Evolutionary conservation across 2,888 invertebrate species (phyloP).

Genomic region (Ophion costatus): DNA sequence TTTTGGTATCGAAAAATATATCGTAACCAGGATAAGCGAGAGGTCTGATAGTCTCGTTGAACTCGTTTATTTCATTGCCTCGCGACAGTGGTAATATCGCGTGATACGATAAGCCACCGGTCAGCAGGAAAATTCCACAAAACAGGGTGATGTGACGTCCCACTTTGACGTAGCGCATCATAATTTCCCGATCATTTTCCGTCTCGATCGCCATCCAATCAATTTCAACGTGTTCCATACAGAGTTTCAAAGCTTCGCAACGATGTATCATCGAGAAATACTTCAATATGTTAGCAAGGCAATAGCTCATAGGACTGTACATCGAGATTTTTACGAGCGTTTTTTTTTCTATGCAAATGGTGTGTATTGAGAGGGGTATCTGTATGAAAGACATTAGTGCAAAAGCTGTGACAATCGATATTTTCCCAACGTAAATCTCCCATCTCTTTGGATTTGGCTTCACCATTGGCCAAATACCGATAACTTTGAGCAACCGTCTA

Average conservation of each 20-base stretch:
- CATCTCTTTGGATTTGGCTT: background rate
- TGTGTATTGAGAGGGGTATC: slow-evolving; percentile 39
- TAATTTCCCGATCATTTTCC: background rate
- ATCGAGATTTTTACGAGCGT: slow-evolving; percentile 7
- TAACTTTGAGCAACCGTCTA: slow-evolving; percentile 15
- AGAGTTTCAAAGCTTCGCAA: slow-evolving; percentile 22
- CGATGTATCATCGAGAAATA: slow-evolving; percentile 46
- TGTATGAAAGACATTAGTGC: slow-evolving; percentile 19
- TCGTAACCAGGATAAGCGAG: slow-evolving; percentile 51
- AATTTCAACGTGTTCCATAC: slow-evolving; percentile 41
- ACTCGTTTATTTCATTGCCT: slow-evolving; percentile 23
- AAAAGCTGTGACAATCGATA: background rate
- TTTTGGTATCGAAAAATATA: slow-evolving; percentile 54
- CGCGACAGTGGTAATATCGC: slow-evolving; percentile 44
- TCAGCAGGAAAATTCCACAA: slow-evolving; percentile 50
- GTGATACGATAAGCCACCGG: slow-evolving; percentile 37
- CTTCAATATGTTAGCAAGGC: slow-evolving; percentile 45
- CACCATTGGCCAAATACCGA: slow-evolving; percentile 57
- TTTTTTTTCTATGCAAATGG: slow-evolving; percentile 40
- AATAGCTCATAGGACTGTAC: slow-evolving; percentile 50
- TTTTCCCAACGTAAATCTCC: background rate
- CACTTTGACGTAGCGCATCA: background rate
- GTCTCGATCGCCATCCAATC: slow-evolving; percentile 60
- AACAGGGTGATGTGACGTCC: slow-evolving; percentile 21
- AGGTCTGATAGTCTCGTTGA: slow-evolving; percentile 55